A percentile compares a stretch with the other conserved stretches of the same genome.
Evolutionary conservation across 2,888 invertebrate species (phyloP).

Genomic region (Arge pagana): DNA sequence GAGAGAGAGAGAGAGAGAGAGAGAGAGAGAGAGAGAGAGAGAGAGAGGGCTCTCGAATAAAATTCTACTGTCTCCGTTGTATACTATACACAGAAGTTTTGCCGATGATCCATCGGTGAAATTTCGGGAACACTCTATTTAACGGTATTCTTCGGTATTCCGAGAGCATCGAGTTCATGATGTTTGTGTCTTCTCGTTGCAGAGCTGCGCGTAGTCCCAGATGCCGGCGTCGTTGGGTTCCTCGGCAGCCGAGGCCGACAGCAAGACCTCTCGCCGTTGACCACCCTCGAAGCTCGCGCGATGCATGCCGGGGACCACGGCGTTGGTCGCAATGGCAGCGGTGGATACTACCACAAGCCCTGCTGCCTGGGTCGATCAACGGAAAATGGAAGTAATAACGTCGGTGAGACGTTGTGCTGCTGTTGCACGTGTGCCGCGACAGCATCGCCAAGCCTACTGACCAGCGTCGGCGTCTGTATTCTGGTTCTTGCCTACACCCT

Average conservation of each 20-base stretch:
- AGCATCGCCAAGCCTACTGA: constrained; percentile 68
- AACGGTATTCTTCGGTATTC: too few relatives aligned
- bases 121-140: too few relatives aligned
- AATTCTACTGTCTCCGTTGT: too few relatives aligned
- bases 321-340: constrained; percentile 23
- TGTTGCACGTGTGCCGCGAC: constrained; percentile 63
- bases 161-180: too few relatives aligned
- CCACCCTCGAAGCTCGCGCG: constrained; percentile 48
- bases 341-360: constrained; percentile 28
- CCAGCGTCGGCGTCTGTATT: constrained; percentile 81
- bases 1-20: too few relatives aligned
- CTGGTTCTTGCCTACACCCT: constrained; percentile 90
- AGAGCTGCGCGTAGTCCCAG: constrained; percentile 18
- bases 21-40: too few relatives aligned
- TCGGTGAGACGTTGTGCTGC: constrained; percentile 60
- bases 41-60: too few relatives aligned
- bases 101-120: too few relatives aligned
- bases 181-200: neutral
- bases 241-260: neutral
- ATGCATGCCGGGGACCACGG: constrained; percentile 13
- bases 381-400: constrained; percentile 40
- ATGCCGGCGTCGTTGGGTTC: constrained; percentile 15
- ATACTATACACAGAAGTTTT: too few relatives aligned
- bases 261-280: constrained; percentile 41
- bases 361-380: constrained; percentile 26